Percentiles rank a stretch among this genome's conserved stretches.
Conservation (phyloP, 2,113 vertebrate genomes). For the Aptenodytes patagonicus region DNA sequence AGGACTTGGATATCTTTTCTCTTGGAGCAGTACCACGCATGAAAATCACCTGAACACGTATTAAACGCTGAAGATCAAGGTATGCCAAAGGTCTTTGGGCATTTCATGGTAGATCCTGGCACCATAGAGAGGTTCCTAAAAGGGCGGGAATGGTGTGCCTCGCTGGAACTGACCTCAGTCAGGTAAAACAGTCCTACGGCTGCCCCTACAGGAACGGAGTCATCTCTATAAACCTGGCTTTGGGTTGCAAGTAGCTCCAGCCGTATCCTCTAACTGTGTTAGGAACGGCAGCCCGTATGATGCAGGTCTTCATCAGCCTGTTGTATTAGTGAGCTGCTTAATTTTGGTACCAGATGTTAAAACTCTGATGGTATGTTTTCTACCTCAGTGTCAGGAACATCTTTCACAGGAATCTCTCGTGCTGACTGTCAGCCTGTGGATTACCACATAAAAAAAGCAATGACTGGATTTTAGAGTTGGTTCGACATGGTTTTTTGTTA, state of each 20-base stretch:
- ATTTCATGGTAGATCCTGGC: not conserved
- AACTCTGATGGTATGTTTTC: not conserved
- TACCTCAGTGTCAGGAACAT: not conserved
- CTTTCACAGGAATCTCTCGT: not conserved
- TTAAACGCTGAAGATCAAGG: not conserved
- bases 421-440: not conserved
- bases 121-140: not conserved
- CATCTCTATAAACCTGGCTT: not conserved
- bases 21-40: not conserved
- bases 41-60: not conserved
- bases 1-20: not conserved
- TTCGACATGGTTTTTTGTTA: not conserved
- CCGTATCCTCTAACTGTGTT: accelerated
- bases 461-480: not conserved
- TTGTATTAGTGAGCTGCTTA: not conserved
- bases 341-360: not conserved
- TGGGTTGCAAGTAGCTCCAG: not conserved
- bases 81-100: not conserved
- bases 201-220: not conserved
- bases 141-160: accelerated
- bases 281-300: not conserved
- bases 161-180: not conserved
- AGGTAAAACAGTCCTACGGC: not conserved
- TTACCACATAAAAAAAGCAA: not conserved
- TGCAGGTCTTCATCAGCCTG: not conserved